These are phyloP conservation scores for Chelonus insularis DNA, from an alignment of 1,140 invertebrate species.

Conservation along the genomic window DNA sequence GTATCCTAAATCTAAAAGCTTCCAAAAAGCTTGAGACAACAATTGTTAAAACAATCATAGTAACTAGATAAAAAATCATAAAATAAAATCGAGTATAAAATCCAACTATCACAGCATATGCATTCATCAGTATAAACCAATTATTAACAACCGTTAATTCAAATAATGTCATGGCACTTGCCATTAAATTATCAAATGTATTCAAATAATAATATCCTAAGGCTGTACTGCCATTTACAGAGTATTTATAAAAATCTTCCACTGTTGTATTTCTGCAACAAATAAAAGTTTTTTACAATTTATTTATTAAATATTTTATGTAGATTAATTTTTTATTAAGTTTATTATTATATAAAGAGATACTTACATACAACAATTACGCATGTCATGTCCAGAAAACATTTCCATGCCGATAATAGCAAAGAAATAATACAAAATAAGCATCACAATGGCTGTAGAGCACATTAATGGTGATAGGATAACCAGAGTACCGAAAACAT, in stretches of 20 bases:
- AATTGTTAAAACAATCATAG: conserved; percentile 90
- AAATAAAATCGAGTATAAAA: conserved; percentile 79
- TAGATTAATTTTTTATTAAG: conserved; percentile 13
- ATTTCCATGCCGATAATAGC: conserved; percentile 91
- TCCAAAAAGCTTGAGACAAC: conserved; percentile 89
- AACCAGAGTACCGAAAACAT: conserved; percentile 87
- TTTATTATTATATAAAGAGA: not conserved
- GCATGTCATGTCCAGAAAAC: conserved; percentile 75
- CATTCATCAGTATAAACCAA: conserved; percentile 92
- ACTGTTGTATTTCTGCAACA: conserved; percentile 77
- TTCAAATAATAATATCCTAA: conserved; percentile 87
- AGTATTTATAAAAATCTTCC: conserved; percentile 81
- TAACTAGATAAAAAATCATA: conserved; percentile 88
- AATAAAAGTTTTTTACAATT: conserved; percentile 24
- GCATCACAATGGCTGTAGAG: conserved; percentile 78
- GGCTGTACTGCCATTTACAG: conserved; percentile 65
- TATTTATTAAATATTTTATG: conserved; percentile 13
- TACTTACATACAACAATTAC: conserved; percentile 84
- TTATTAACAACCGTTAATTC: conserved; percentile 91
- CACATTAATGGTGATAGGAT: conserved; percentile 78
- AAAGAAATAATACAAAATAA: conserved; percentile 89
- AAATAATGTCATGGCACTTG: conserved; percentile 81
- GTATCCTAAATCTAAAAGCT: conserved; percentile 87
- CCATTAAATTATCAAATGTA: conserved; percentile 78
- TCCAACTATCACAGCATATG: conserved; percentile 72